Base-by-base conservation (phyloP, 2,797 vertebrate species). In the Cyclopterus lumpus region DNA sequence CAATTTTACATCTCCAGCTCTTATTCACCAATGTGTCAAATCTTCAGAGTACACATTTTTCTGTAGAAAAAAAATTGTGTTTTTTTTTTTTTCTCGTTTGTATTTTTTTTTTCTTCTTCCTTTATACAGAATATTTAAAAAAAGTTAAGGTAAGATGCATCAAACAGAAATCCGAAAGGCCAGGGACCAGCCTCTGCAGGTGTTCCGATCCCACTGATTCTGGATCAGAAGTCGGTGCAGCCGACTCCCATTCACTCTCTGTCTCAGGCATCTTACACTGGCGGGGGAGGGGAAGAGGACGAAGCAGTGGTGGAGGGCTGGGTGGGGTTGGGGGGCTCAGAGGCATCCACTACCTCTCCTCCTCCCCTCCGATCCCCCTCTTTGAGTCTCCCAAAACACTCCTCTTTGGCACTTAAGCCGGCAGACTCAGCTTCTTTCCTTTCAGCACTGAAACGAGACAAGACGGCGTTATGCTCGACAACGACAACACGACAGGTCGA, bases 401-500 rank as follows among this genome's bases (percentile, higher is more conserved):
- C 90, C 0, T 89, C 88, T 96, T 96, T 96, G 95, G 96, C 96
- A 95, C 95, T 97, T 97, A 99, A 1, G 97, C 98, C 92, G 98
- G 98, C 95, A 99, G 96, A 94, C 98, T 99, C 93, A 99, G 95
- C 94, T 99, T 99, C 96, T 99, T 99, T 93, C 98, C 98, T 95
- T 99, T 99, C 90, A 99, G 96, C 70, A 99, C 98, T 99, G 76
- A 84, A 87, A 68, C 2, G n/a, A 87, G 71, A 93, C 48, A 90
- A 18, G 24, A 70, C 1, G 68, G 15, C 60, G 34, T 60, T 0
- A 55, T n/a, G 28, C 64, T 72, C 8, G 71, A 28, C 32, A 15
- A 34, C 34, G 8, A 18, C 3, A 9, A 28, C 1, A 46, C 1
- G 12, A 55, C 40, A 30, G 18, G 24, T 2, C 0, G 10, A 49